Base-by-base conservation (phyloP, 1,140 invertebrate species). In the Vanessa tameamea region DNA sequence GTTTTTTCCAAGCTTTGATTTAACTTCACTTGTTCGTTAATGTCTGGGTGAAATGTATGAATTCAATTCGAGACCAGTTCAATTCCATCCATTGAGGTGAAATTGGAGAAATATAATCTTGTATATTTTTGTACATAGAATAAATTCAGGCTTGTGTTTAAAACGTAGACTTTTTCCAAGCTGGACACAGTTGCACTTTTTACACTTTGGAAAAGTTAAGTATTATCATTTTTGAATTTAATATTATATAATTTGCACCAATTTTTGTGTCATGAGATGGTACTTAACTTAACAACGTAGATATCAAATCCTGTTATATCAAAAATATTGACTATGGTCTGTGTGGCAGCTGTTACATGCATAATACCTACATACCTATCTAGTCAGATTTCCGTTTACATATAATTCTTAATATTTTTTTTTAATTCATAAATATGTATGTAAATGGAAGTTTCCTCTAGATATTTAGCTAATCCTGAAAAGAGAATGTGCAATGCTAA, bases 401-500 rank as follows among this genome's bases (percentile, higher is more conserved):
- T 69, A 50, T 1, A 43, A 15, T 15, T 37, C 15, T 2, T 13
- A 61, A 0, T 20, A 20, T 20, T 20, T n/a, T 59, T 37, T 31
- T n/a, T 13, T 26, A 48, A 16, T 20, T 63, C 7, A 64, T 63
- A n/a, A 48, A 47, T 37, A 61, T 68, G 20, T 68, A 79, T 80
- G 82, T 82, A 81, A 87, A 88, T 87, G 72, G 81, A 84, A 87
- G 86, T 89, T 76, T 87, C 63, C 55, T 78, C 82, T 87, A 88
- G 82, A 85, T 65, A 72, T 83, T 87, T 92, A 92, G 89, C 87
- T 90, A 84, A 87, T 87, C 87, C 88, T 91, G 78, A 90, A 84
- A 87, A 79, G 87, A 90, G 90, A 92, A 92, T 92, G 90, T 92
- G 90, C 89, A 87, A 91, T 92, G 89, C 90, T 91, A 87, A 89